Percentiles rank a stretch among this genome's conserved stretches.
Evolutionary conservation across 1,140 invertebrate species (phyloP).

Genomic region (Heliconius eleuchia): DNA sequence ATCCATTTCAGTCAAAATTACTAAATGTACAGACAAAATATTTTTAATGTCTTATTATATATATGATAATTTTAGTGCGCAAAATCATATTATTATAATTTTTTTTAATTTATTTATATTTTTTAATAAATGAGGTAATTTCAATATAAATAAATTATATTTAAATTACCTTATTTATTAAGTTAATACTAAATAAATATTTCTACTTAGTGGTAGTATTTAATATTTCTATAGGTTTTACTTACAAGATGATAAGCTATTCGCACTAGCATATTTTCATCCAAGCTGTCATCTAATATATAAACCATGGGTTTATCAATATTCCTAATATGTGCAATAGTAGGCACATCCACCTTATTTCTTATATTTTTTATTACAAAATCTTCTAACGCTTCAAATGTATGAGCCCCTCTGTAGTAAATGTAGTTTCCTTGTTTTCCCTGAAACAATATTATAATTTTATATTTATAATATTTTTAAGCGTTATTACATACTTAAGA

Average conservation of each 20-base stretch:
- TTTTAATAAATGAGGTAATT: too few species aligned
- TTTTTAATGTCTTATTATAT: too few species aligned
- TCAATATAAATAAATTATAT: too few species aligned
- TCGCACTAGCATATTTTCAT: conserved; percentile 51
- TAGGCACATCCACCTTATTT: conserved; percentile 52
- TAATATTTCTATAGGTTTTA: conserved; percentile 25
- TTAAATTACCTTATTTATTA: too few species aligned
- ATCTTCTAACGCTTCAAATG: conserved; percentile 58
- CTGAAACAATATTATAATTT: conserved; percentile 36
- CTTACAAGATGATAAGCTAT: conserved; percentile 67
- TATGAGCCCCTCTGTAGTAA: conserved; percentile 58
- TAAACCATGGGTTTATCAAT: conserved; percentile 60
- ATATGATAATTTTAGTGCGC: too few species aligned
- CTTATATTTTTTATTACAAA: conserved; percentile 59
- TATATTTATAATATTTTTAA: too few species aligned
- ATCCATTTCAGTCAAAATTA: too few species aligned
- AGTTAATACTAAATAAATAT: background rate
- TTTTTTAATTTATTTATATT: too few species aligned
- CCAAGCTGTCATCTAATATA: conserved; percentile 56
- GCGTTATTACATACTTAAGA: too few species aligned
- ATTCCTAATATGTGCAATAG: conserved; percentile 42
- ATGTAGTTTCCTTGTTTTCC: conserved; percentile 62
- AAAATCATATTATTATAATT: too few species aligned
- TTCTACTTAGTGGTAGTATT: background rate
- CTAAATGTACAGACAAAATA: too few species aligned